phyloP scores from a whole-genome alignment of 1,140 invertebrate species.

The Octopus bimaculoides region DNA sequence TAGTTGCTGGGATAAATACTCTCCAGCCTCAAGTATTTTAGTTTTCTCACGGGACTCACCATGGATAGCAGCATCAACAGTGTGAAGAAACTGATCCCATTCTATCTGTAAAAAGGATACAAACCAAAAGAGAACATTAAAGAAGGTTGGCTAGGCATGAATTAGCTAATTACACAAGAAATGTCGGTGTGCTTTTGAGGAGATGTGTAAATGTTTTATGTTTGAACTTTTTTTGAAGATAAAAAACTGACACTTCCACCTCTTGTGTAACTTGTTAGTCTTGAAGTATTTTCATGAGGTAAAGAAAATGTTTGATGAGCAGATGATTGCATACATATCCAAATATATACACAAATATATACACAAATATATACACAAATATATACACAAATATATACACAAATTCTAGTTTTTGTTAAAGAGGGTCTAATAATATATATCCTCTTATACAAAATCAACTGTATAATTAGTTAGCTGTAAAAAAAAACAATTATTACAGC shows the following conservation, averaged over 20 bases:
- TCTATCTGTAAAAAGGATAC: slow-evolving; percentile 29
- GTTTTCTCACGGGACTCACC: slow-evolving; percentile 6
- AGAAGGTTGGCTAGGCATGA: not conserved
- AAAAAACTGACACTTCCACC: not conserved
- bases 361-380: too few species aligned
- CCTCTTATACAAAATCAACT: too few species aligned
- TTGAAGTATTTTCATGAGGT: not conserved
- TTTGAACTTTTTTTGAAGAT: not conserved
- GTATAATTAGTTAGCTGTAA: too few species aligned
- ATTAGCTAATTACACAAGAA: not conserved
- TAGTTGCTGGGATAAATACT: slow-evolving; percentile 27
- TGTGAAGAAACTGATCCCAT: slow-evolving; percentile 39
- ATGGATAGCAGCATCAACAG: slow-evolving; percentile 32
- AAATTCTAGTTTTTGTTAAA: too few species aligned
- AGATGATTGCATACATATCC: too few species aligned
- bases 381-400: too few species aligned
- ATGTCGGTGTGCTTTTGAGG: not conserved
- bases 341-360: too few species aligned
- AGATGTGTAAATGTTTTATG: not conserved
- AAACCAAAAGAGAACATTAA: not conserved
- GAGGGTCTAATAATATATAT: too few species aligned
- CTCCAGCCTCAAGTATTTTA: slow-evolving; percentile 18
- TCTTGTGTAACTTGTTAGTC: not conserved
- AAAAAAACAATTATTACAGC: too few species aligned
- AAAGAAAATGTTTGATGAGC: too few species aligned